Conservation (phyloP, 1,140 invertebrate species). For the Mercenaria mercenaria region DNA sequence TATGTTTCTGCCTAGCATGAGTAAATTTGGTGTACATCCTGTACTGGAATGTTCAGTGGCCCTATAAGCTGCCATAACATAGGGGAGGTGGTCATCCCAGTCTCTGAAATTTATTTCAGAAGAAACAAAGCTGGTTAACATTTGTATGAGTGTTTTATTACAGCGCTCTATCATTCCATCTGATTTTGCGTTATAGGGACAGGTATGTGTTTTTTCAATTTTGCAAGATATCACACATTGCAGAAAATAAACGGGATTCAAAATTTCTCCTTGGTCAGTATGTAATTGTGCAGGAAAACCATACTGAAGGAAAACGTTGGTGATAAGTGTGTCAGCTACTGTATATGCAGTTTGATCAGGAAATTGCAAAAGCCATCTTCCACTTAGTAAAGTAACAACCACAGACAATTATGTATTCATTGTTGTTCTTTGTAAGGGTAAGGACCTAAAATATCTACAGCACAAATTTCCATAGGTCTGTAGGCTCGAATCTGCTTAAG, state of each 20-base stretch:
- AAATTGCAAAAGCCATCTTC: constrained; percentile 74
- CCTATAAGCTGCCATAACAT: constrained; percentile 66
- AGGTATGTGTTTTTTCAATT: constrained; percentile 73
- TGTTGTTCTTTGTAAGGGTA: constrained; percentile 62
- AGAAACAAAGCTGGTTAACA: constrained; percentile 59
- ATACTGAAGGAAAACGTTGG: constrained; percentile 66
- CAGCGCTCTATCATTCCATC: constrained; percentile 82
- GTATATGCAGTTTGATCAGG: constrained; percentile 70
- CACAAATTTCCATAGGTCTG: constrained; percentile 51
- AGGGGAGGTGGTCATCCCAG: constrained; percentile 66
- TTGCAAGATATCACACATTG: constrained; percentile 60
- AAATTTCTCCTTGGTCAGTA: constrained; percentile 70
- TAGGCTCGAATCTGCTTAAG: constrained; percentile 36
- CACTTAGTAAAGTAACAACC: constrained; percentile 80
- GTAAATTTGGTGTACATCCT: constrained; percentile 56
- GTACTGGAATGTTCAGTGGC: constrained; percentile 66
- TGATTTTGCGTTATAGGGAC: constrained; percentile 79
- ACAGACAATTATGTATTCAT: constrained; percentile 77
- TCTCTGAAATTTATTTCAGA: constrained; percentile 43
- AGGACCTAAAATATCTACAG: constrained; percentile 67
- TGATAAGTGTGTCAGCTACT: constrained; percentile 69
- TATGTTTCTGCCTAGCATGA: constrained; percentile 68
- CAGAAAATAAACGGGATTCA: constrained; percentile 59
- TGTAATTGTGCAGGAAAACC: constrained; percentile 64
- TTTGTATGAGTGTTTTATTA: constrained; percentile 75